Evolutionary conservation across 2,797 vertebrate genomes (phyloP), one percentile per base, ranked within the genome.

Genomic region (Gymnoscopelus microlampas): DNA sequence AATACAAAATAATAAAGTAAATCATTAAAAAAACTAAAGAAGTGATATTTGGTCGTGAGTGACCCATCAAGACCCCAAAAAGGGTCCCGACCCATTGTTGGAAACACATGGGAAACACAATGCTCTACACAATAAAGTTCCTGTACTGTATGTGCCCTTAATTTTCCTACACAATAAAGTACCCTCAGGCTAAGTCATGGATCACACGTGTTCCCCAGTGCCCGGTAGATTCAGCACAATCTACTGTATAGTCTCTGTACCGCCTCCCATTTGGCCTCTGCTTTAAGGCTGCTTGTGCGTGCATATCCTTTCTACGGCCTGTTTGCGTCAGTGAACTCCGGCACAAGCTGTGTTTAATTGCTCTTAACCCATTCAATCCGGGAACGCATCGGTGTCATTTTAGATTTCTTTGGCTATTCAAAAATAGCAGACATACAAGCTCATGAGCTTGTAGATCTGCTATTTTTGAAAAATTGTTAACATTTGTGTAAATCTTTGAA

Each of bases 271-370:
- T 64, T 32, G 3, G 26, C 70, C 70, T 64, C 70, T 80, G 75
- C 84, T 85, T 78, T 83, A 79, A 82, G 72, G 78, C 70, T 73
- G 80, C 73, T 74, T 76, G 78, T 53, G 5, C 77, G 74, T 66
- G 70, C 47, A 50, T 73, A 48, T 65, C 64, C 54, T 88, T 76
- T 85, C 88, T 85, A 77, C 72, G 11, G 78, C 77, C 66, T 60
- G 76, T 83, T 79, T 87, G 69, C 74, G 60, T 77, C 78, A 50
- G 60, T 80, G 81, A 86, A 68, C 72, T 81, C 77, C 67, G 59
- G 71, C 73, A 68, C 50, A 73, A 85, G 79, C 74, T 11, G 69
- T 73, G 88, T 83, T 84, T 88, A 90, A 90, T 88, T 89, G 86
- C 82, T 83, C 81, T 29, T 29, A n/a, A n/a, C n/a, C n/a, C n/a